These are phyloP conservation scores for Hydractinia echinata DNA, from an alignment of 30 jellyfish, hydroid and myxozoan species.

Conservation along the genomic window DNA sequence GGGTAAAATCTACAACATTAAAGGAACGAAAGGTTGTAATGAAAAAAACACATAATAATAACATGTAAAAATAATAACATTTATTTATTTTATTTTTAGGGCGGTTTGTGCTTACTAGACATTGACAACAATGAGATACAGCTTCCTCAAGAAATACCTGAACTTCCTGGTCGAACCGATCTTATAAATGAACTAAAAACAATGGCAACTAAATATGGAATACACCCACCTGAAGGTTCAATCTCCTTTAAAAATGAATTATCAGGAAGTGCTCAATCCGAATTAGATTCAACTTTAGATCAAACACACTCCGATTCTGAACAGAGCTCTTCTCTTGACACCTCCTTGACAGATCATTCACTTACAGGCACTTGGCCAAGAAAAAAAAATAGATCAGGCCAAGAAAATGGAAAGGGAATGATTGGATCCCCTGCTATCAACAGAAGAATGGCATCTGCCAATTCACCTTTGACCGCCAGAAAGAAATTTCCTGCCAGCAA, in stretches of 20 bases:
- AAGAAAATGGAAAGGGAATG: not conserved
- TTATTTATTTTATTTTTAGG: constrained; percentile 40
- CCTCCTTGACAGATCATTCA: not conserved
- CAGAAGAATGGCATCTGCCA: not conserved
- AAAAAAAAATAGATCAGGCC: constrained; percentile 2
- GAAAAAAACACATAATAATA: not conserved
- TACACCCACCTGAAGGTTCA: constrained; percentile 71
- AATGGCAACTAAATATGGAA: constrained; percentile 54
- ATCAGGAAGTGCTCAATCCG: constrained; percentile 13
- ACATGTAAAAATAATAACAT: not conserved
- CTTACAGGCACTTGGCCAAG: constrained; percentile 38
- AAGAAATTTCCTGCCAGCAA: constrained; percentile 10
- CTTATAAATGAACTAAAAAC: constrained; percentile 64
- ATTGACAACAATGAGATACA: constrained; percentile 77
- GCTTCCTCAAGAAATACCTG: constrained; percentile 92
- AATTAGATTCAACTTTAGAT: not conserved
- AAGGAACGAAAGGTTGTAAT: not conserved
- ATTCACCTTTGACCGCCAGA: constrained; percentile 9
- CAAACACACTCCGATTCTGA: not conserved
- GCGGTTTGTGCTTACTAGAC: constrained; percentile 86
- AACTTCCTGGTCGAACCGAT: constrained; percentile 87
- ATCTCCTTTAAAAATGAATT: constrained; percentile 40
- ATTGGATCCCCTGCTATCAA: not conserved
- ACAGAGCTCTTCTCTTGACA: not conserved
- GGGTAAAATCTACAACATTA: not conserved